phyloP scores from a whole-genome alignment of 2,888 invertebrate species.

The Lottia scabra region DNA sequence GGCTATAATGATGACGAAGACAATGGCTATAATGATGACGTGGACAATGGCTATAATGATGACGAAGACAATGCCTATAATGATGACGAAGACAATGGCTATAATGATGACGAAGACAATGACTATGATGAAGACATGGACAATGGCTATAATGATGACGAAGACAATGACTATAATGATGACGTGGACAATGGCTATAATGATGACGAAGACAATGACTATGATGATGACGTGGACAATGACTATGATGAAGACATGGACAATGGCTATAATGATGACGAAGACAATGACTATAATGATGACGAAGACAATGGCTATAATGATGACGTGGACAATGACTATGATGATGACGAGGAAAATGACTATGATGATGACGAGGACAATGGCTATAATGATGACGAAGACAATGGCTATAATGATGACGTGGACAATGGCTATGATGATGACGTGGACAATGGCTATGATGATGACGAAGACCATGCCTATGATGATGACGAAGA shows the following conservation, averaged over 20 bases:
- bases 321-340: slow-evolving; percentile 41
- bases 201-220: too few species aligned
- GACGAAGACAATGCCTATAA: not conserved
- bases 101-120: not conserved
- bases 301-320: slow-evolving; percentile 42
- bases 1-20: not conserved
- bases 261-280: not conserved
- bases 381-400: too few species aligned
- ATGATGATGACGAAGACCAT: slow-evolving; percentile 42
- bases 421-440: slow-evolving; percentile 41
- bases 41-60: too few species aligned
- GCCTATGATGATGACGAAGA: slow-evolving; percentile 34
- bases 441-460: slow-evolving; percentile 41
- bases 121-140: not conserved
- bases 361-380: slow-evolving; percentile 14
- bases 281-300: slow-evolving; percentile 37
- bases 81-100: not conserved
- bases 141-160: not conserved
- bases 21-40: not conserved
- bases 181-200: too few species aligned
- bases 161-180: too few species aligned
- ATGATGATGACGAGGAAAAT: slow-evolving; percentile 41
- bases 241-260: too few species aligned
- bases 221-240: too few species aligned
- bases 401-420: too few species aligned